Evolutionary conservation across 2,888 invertebrate genomes (phyloP).

Genomic region (Lithophane leautieri): DNA sequence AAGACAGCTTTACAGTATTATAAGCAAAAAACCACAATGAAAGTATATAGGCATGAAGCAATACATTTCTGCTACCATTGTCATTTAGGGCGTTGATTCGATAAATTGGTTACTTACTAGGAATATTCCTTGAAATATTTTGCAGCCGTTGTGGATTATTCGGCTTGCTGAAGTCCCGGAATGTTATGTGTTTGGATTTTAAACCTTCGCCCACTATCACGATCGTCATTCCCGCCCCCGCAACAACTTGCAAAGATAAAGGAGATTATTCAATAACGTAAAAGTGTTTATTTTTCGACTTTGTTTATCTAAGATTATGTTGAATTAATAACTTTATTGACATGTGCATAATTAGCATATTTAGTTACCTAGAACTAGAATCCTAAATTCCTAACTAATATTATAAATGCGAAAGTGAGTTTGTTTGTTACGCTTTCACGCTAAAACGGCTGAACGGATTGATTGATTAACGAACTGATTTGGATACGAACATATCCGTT

Average conservation of each 20-base stretch:
- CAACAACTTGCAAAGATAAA: slow-evolving; percentile 10
- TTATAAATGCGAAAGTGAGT: no score
- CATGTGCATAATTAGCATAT: not conserved
- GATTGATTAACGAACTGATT: no score
- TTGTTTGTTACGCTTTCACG: no score
- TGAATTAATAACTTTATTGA: slow-evolving; percentile 1
- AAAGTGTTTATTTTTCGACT: not conserved
- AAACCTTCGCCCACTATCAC: slow-evolving; percentile 11
- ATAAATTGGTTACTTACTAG: not conserved
- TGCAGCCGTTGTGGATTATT: slow-evolving; percentile 13
- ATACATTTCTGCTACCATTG: not conserved
- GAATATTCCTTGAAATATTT: slow-evolving; percentile 27
- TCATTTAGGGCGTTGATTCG: not conserved
- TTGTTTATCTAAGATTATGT: not conserved
- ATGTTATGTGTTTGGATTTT: slow-evolving; percentile 7
- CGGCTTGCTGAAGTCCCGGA: not conserved
- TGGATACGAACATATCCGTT: no score
- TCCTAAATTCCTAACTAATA: no score
- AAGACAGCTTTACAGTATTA: not conserved
- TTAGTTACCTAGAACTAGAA: not conserved
- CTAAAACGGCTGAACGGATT: no score
- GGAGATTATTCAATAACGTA: not conserved
- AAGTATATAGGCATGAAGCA: not conserved
- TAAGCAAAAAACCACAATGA: not conserved
- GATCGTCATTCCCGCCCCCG: not conserved